phyloP scores from a whole-genome alignment of 2,113 vertebrate species.

The Psittacus erithacus region DNA sequence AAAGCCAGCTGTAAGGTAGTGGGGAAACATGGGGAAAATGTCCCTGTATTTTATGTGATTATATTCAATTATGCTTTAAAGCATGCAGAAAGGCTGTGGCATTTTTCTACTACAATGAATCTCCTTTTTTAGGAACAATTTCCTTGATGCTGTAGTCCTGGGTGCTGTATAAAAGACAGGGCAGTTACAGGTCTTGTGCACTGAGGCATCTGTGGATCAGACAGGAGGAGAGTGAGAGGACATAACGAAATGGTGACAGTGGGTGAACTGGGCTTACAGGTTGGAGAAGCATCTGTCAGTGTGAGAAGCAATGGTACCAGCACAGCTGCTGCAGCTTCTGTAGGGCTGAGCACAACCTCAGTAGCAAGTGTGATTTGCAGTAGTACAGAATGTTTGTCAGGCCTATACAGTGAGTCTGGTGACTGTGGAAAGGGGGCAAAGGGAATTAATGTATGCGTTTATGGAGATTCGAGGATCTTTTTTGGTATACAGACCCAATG shows the following conservation, averaged over 20 bases:
- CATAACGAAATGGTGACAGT: rapidly evolving
- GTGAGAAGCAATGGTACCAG: not conserved
- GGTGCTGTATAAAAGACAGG: not conserved
- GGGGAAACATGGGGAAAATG: not conserved
- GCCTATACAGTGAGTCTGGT: not conserved
- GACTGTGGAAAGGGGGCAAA: not conserved
- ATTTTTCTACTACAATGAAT: not conserved
- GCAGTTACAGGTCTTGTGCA: not conserved
- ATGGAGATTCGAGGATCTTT: not conserved
- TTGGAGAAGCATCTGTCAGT: not conserved
- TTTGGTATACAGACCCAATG: not conserved
- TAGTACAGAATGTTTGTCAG: not conserved
- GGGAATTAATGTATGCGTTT: not conserved
- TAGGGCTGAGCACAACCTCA: not conserved
- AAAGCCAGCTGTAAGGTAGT: not conserved
- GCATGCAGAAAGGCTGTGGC: not conserved
- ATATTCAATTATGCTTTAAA: not conserved
- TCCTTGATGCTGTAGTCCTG: not conserved
- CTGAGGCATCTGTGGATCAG: not conserved
- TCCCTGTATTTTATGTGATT: not conserved
- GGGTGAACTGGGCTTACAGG: not conserved
- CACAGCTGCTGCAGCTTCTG: rapidly evolving
- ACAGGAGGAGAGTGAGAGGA: not conserved
- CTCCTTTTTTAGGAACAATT: not conserved
- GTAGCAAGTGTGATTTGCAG: not conserved